Conservation (phyloP, 1,140 invertebrate species). For the Apis florea region DNA sequence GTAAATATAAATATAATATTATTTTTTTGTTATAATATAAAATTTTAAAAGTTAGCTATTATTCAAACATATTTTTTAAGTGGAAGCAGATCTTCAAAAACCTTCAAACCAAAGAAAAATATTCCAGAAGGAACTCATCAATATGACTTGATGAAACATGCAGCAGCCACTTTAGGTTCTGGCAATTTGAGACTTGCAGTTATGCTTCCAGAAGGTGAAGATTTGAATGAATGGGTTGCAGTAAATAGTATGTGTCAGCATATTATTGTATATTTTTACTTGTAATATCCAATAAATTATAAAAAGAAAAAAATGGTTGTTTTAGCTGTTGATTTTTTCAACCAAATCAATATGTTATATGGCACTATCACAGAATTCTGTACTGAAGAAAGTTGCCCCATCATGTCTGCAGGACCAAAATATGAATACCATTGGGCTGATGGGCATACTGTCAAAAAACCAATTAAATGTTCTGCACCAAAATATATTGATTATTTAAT, state of each 20-base stretch:
- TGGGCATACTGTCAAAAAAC: constrained; percentile 98
- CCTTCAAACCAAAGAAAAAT: constrained; percentile 99
- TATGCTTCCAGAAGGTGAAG: constrained; percentile 98
- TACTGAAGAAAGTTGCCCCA: constrained; percentile 97
- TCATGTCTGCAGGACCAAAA: constrained; percentile 98
- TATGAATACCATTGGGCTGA: constrained; percentile 99
- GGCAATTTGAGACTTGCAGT: constrained; percentile 98
- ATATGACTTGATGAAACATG: constrained; percentile 99
- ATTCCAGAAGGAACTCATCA: constrained; percentile 99
- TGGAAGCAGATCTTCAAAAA: constrained; percentile 95
- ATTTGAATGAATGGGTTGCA: constrained; percentile 99
- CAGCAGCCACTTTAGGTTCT: constrained; percentile 97
- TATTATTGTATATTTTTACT: neutral
- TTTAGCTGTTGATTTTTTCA: constrained; percentile 99
- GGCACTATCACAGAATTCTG: constrained; percentile 99
- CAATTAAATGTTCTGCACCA: constrained; percentile 99
- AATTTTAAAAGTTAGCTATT: neutral
- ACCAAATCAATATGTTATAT: constrained; percentile 99
- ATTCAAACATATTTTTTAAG: constrained; percentile 71
- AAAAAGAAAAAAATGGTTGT: neutral
- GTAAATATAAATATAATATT: neutral
- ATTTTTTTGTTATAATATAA: neutral
- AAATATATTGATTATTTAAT: constrained; percentile 99
- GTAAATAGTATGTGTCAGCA: constrained; percentile 93
- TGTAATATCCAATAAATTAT: neutral